Evolutionary conservation across 2,888 invertebrate species (phyloP).

Genomic region (Tenthredo livida): DNA sequence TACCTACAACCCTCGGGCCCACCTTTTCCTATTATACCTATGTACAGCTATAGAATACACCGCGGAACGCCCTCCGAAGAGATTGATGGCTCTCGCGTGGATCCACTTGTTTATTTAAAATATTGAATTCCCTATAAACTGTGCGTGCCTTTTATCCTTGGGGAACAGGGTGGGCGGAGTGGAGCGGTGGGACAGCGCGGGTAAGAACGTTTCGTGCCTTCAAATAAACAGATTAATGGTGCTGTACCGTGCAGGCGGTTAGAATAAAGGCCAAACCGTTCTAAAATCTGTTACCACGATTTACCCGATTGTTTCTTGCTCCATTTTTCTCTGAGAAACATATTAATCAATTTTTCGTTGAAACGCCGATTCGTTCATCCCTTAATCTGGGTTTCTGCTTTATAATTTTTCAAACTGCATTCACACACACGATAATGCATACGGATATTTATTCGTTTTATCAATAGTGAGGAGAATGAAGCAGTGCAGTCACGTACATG

Average conservation of each 20-base stretch:
- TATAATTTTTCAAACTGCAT: background rate
- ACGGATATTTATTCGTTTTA: background rate
- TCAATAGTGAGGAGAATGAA: background rate
- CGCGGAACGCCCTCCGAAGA: conserved; percentile 42
- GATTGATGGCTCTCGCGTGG: conserved; percentile 61
- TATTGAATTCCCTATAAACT: conserved; percentile 64
- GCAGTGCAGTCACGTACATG: conserved; percentile 31
- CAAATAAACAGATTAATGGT: conserved; percentile 67
- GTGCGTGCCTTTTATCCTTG: conserved; percentile 58
- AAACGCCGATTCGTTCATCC: background rate
- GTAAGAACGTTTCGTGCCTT: conserved; percentile 64
- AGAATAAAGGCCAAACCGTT: conserved; percentile 20
- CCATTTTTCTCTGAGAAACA: background rate
- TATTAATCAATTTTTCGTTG: background rate
- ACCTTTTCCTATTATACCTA: conserved; percentile 39
- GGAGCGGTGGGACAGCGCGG: background rate
- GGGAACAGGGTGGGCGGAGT: conserved; percentile 19
- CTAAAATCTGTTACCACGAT: conserved; percentile 5
- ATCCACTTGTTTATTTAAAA: conserved; percentile 65
- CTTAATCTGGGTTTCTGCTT: background rate
- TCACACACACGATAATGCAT: background rate
- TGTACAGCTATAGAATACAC: conserved; percentile 38
- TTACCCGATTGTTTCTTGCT: background rate
- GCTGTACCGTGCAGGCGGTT: conserved; percentile 44
- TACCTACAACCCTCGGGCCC: conserved; percentile 15